phyloP scores from a whole-genome alignment of 2,113 vertebrate species.

The Pholis gunnellus region DNA sequence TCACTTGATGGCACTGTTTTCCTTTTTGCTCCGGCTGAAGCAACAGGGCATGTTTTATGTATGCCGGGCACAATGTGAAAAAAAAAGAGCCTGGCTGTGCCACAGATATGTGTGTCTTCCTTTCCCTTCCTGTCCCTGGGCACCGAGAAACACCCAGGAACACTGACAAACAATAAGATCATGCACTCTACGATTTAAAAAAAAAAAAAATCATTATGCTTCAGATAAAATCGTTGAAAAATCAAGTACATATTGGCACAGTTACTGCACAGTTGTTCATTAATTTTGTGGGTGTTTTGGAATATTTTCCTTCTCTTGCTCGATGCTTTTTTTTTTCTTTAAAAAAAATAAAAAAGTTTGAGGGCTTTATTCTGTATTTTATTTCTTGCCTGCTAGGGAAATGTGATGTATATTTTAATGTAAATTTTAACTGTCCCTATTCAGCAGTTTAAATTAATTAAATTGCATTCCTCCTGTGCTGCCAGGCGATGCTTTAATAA shows the following conservation, averaged over 20 bases:
- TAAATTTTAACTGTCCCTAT: constrained; percentile 86
- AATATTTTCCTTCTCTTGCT: constrained; percentile 21
- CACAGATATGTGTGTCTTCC: constrained; percentile 55
- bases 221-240: constrained; percentile 50
- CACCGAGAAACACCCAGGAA: constrained; percentile 45
- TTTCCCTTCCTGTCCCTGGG: constrained; percentile 63
- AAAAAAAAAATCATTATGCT: constrained; percentile 10
- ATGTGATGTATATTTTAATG: constrained; percentile 76
- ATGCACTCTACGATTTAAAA: constrained; percentile 23
- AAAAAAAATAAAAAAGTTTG: background rate
- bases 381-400: constrained; percentile 6
- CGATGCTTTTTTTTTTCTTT: background rate
- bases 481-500: constrained; percentile 94
- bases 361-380: background rate
- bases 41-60: constrained; percentile 84
- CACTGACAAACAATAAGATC: constrained; percentile 54
- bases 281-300: constrained; percentile 16
- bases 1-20: constrained; percentile 99
- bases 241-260: constrained; percentile 37
- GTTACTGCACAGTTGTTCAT: constrained; percentile 37
- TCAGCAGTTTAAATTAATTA: constrained; percentile 93
- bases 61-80: constrained; percentile 75
- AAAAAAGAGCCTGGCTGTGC: constrained; percentile 57
- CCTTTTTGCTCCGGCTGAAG: constrained; percentile 91
- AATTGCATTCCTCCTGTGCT: constrained; percentile 92